Evolutionary conservation across 2,888 invertebrate genomes (phyloP).

Genomic region (Zelleria hepariella): DNA sequence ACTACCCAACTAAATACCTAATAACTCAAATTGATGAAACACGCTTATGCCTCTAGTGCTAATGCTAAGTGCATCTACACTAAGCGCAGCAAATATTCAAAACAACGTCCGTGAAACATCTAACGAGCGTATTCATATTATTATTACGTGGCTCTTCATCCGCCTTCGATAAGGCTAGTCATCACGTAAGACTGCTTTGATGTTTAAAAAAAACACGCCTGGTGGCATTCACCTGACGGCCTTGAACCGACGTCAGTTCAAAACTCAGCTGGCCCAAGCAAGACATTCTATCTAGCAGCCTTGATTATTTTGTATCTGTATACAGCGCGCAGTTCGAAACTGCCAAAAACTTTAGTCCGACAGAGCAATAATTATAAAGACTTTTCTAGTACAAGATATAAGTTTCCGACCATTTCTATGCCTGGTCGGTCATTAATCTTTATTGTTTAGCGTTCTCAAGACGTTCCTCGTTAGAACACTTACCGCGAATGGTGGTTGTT

Average conservation of each 20-base stretch:
- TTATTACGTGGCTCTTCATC: slow-evolving; percentile 34
- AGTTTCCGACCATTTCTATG: neutral
- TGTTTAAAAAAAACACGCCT: slow-evolving; percentile 50
- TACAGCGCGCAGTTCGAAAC: neutral
- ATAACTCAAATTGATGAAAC: neutral
- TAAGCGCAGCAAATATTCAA: slow-evolving; percentile 7
- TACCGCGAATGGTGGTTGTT: slow-evolving; percentile 26
- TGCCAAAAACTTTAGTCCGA: too few relatives aligned
- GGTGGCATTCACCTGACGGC: slow-evolving; percentile 66
- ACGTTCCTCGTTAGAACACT: slow-evolving; percentile 23
- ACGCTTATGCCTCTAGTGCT: neutral
- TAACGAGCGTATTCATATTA: slow-evolving; percentile 20
- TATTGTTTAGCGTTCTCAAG: slow-evolving; percentile 25
- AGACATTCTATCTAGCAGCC: slow-evolving; percentile 40
- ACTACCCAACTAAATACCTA: too few relatives aligned
- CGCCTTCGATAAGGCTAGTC: slow-evolving; percentile 50
- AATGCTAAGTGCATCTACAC: neutral
- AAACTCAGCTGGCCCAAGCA: slow-evolving; percentile 48
- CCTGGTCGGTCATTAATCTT: slow-evolving; percentile 28
- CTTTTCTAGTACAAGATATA: neutral
- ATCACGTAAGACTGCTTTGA: slow-evolving; percentile 49
- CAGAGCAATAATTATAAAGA: neutral
- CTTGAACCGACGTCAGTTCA: slow-evolving; percentile 63
- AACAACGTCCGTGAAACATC: slow-evolving; percentile 26
- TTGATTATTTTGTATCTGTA: slow-evolving; percentile 28